A percentile compares a stretch with the other conserved stretches of the same genome.
Evolutionary conservation across 2,888 invertebrate genomes (phyloP).

Genomic region (Bursaphelenchus okinawaensis): DNA sequence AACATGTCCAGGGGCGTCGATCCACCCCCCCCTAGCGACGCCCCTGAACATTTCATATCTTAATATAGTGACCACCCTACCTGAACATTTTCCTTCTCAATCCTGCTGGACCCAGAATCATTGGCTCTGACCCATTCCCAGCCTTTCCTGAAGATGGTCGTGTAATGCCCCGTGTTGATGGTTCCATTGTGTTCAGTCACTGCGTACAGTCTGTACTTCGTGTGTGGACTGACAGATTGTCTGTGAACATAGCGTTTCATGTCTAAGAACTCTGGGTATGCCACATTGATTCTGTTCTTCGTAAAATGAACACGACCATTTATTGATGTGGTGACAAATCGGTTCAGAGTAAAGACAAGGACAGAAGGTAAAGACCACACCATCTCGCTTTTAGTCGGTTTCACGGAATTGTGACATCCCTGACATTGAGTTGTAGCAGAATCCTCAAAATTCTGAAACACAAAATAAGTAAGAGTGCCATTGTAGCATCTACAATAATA

Average conservation of each 20-base stretch:
- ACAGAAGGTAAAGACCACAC: neutral
- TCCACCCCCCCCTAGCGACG: no score
- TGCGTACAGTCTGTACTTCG: neutral
- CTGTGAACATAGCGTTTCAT: neutral
- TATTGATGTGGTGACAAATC: neutral
- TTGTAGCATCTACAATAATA: no score
- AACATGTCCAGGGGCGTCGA: no score
- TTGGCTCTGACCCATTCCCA: no score
- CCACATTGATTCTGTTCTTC: neutral
- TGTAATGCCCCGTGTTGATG: neutral
- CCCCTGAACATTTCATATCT: no score
- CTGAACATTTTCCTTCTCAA: no score
- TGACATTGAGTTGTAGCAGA: no score
- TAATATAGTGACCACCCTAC: no score
- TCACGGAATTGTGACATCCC: no score
- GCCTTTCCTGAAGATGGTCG: no score
- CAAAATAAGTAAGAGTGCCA: neutral
- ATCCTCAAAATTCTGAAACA: neutral
- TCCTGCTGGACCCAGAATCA: no score
- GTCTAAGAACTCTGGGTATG: neutral
- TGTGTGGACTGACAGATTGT: neutral
- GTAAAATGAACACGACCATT: neutral
- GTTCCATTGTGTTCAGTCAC: neutral
- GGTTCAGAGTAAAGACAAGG: neutral
- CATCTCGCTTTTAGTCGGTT: no score